Conservation (phyloP, 2,888 invertebrate genomes). For the Ectobius pallidus region DNA sequence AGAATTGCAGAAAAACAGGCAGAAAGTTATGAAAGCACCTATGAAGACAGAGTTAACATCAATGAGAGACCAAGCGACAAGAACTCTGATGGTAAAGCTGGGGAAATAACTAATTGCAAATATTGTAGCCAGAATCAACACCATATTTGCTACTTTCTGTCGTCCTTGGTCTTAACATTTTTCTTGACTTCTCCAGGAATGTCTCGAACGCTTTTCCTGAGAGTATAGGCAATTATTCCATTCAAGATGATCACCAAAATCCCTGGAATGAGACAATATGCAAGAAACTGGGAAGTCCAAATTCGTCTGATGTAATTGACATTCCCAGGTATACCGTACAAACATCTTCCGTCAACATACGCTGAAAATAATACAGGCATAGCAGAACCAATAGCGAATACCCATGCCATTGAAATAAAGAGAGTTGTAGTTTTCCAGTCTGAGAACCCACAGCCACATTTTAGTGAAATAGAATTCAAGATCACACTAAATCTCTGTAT, state of each 20-base stretch:
- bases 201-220: not conserved
- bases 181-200: not conserved
- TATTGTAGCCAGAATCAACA: not conserved
- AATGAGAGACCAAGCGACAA: not conserved
- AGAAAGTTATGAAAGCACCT: not conserved
- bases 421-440: not conserved
- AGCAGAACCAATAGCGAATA: not conserved
- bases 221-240: not conserved
- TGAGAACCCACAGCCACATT: not conserved
- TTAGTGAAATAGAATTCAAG: no score
- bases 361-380: not conserved
- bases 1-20: not conserved
- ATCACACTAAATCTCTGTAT: not conserved
- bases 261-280: not conserved
- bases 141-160: not conserved
- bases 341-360: not conserved
- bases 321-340: not conserved
- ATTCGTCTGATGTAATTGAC: not conserved
- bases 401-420: not conserved
- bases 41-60: not conserved
- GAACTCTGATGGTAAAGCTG: not conserved
- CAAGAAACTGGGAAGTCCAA: not conserved
- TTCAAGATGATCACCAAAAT: not conserved
- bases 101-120: not conserved
- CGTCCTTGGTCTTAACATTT: not conserved